Base-by-base conservation (phyloP, 2,797 vertebrate species). In the Sciurus vulgaris region DNA sequence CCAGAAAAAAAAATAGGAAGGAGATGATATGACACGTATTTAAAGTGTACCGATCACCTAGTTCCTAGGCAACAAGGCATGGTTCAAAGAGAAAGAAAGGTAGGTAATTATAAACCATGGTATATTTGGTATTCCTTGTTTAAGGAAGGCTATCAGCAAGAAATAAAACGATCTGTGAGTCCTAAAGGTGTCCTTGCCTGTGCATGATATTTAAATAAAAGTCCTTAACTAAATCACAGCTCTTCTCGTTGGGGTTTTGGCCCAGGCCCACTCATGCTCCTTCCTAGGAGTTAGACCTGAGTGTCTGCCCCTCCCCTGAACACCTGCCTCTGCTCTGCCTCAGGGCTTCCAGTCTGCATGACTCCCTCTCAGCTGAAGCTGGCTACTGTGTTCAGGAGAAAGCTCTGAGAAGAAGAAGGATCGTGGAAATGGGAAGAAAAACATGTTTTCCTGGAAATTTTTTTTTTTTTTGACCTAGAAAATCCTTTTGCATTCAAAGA, bases 41-140 rank as follows among this genome's bases (percentile, higher is more conserved):
- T 95, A 94, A 79, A 84, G 67, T 82, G 63, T 47, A 95, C 73
- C 84, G 93, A 84, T 94, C 81, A 90, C 24, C 72, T 56, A 41
- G 94, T 97, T 96, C 94, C 96, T 97, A 97, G 86, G 95, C 96
- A 96, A 97, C 91, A 49, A 84, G 91, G 61, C 87, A 94, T 38
- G 92, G 84, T 95, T 97, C 86, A 78, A 94, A 83, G 15, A 88
- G 54, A 92, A 89, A 89, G 94, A 76, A 95, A 93, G 33, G 49
- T 65, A 59, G 89, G 30, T 93, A 92, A 97, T 96, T 92, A 96
- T 79, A 97, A 72, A 78, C n/a, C 8, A 20, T 5, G 15, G 63
- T 56, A n/a, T 90, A 70, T 78, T 85, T 96, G 84, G 76, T 82
- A 56, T 51, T 91, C 54, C n/a, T 10, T 77, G 72, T 35, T 77